A percentile compares a stretch with the other conserved stretches of the same genome.
Conservation (phyloP, 2,797 vertebrate genomes). For the Chromis chromis region DNA sequence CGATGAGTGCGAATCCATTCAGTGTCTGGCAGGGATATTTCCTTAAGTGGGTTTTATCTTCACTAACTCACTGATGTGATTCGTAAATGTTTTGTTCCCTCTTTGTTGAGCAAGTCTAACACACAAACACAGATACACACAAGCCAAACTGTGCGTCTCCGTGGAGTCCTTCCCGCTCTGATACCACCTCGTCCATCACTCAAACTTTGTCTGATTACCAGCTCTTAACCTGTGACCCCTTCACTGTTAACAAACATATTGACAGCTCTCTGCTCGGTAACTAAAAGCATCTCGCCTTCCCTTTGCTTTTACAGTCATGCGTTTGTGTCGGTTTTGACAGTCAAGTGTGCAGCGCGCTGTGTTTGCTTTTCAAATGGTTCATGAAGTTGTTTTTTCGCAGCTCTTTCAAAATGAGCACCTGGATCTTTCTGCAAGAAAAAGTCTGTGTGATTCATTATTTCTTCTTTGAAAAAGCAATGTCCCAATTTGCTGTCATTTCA, state of each 20-base stretch:
- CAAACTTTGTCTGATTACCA: constrained; percentile 71
- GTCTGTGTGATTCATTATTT: constrained; percentile 52
- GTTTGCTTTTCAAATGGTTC: constrained; percentile 78
- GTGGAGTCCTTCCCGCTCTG: constrained; percentile 41
- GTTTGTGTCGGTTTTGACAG: constrained; percentile 37
- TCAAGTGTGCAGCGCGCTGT: constrained; percentile 32
- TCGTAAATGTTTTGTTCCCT: constrained; percentile 59
- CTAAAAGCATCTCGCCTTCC: constrained; percentile 51
- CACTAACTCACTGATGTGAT: constrained; percentile 51
- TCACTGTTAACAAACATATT: constrained; percentile 65
- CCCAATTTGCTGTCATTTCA: constrained; percentile 57
- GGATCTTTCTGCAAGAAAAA: constrained; percentile 53
- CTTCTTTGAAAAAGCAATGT: constrained; percentile 49
- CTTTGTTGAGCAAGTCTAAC: constrained; percentile 47
- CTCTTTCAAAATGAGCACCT: constrained; percentile 63
- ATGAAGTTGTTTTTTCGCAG: constrained; percentile 62
- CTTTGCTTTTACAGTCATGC: constrained; percentile 66
- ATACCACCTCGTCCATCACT: constrained; percentile 73
- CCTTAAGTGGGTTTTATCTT: constrained; percentile 69
- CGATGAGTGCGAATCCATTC: constrained; percentile 52
- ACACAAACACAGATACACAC: constrained; percentile 11
- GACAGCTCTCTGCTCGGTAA: constrained; percentile 54
- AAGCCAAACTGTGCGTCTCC: constrained; percentile 26
- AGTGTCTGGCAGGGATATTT: constrained; percentile 68
- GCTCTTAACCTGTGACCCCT: constrained; percentile 79